These are phyloP conservation scores for Drosophila ironensis DNA, from an alignment of 1,140 invertebrate species.

Conservation along the genomic window DNA sequence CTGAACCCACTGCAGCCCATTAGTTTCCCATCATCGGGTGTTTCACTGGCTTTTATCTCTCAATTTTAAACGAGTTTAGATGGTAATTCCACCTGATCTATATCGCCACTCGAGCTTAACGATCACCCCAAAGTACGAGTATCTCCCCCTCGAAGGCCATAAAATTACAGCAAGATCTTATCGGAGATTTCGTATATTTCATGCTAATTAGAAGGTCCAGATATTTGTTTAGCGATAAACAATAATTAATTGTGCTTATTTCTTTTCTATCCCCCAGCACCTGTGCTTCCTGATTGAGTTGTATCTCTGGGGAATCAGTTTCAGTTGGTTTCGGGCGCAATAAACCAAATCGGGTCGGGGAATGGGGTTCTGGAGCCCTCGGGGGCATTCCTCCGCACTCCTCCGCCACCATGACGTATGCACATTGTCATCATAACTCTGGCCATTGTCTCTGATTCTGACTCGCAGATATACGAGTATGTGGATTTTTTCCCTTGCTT, in stretches of 20 bases:
- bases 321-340: conserved; percentile 30
- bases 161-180: conserved; percentile 63
- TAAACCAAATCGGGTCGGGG: conserved; percentile 41
- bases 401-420: conserved; percentile 50
- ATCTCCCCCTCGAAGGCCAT: conserved; percentile 32
- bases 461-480: conserved; percentile 41
- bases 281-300: conserved; percentile 59
- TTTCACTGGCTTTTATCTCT: conserved; percentile 21
- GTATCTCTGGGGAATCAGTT: conserved; percentile 63
- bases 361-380: conserved; percentile 1
- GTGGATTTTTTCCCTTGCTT: conserved; percentile 45
- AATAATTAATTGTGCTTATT: conserved; percentile 74
- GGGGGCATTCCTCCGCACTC: not conserved
- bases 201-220: conserved; percentile 69
- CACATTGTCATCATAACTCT: conserved; percentile 71
- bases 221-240: conserved; percentile 58
- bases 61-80: conserved; percentile 32
- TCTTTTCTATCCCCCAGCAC: conserved; percentile 15
- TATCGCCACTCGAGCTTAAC: conserved; percentile 47
- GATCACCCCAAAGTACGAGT: conserved; percentile 2
- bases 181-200: conserved; percentile 61
- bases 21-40: conserved; percentile 25
- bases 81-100: conserved; percentile 31
- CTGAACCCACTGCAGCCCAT: conserved; percentile 7
- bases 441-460: conserved; percentile 56